These are phyloP conservation scores for Crioceris asparagi DNA, from an alignment of 2,888 invertebrate genomes.

Conservation along the genomic window DNA sequence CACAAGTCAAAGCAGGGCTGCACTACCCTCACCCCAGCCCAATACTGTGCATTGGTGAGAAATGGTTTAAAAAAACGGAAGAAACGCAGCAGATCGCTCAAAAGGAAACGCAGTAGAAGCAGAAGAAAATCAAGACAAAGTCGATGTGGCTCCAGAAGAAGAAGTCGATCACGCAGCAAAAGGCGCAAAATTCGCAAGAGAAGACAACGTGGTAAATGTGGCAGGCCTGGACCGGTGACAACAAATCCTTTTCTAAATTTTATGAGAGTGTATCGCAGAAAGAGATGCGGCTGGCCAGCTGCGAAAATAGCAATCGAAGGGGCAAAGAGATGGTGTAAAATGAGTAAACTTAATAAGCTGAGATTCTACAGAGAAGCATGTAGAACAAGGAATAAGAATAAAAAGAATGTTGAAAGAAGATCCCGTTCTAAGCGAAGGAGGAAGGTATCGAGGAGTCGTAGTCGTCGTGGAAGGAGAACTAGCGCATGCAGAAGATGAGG, in stretches of 20 bases:
- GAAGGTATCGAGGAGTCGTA: no score
- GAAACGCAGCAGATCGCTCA: not conserved
- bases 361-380: not conserved
- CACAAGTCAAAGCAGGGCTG: not conserved
- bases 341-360: not conserved
- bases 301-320: not conserved
- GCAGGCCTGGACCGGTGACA: conserved; percentile 6
- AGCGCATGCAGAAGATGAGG: no score
- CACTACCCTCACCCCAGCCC: not conserved
- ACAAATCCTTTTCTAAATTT: conserved; percentile 26
- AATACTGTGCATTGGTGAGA: not conserved
- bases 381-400: no score
- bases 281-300: conserved; percentile 19
- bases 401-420: no score
- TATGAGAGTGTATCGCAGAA: conserved; percentile 18
- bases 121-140: not conserved
- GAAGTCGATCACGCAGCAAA: not conserved
- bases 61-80: not conserved
- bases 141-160: not conserved
- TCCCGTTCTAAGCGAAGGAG: no score
- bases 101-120: not conserved
- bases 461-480: no score
- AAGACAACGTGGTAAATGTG: not conserved
- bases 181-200: no score
- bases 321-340: conserved; percentile 1